These are phyloP conservation scores for Agelastica alni DNA, from an alignment of 2,888 invertebrate species.

Conservation along the genomic window DNA sequence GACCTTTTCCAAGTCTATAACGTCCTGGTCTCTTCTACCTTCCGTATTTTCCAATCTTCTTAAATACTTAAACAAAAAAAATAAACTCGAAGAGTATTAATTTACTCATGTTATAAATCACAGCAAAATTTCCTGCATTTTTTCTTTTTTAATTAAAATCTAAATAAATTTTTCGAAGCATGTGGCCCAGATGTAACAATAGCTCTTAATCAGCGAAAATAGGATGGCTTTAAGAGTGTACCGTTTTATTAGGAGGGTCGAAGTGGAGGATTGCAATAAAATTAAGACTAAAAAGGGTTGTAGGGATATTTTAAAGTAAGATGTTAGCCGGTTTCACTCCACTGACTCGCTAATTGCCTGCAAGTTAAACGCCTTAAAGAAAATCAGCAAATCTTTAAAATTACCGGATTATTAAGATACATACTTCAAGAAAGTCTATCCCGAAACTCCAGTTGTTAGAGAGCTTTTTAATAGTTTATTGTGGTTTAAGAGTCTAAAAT, in stretches of 20 bases:
- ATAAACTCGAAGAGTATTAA: too few species aligned
- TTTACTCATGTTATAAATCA: too few species aligned
- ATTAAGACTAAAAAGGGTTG: constrained; percentile 34
- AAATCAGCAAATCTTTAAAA: constrained; percentile 22
- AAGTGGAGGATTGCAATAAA: constrained; percentile 23
- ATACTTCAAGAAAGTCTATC: constrained; percentile 11
- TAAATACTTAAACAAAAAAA: too few species aligned
- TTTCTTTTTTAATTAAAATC: constrained; percentile 31
- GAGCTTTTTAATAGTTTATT: constrained; percentile 9
- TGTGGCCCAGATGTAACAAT: constrained; percentile 50
- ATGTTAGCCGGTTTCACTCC: constrained; percentile 57
- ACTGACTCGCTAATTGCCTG: constrained; percentile 57
- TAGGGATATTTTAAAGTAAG: constrained; percentile 57
- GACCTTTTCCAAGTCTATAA: too few species aligned
- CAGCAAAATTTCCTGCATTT: too few species aligned
- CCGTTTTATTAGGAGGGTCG: constrained; percentile 31
- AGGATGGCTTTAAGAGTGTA: constrained; percentile 40
- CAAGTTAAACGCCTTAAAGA: constrained; percentile 15
- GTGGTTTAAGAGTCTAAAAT: constrained; percentile 2
- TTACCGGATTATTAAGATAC: constrained; percentile 18
- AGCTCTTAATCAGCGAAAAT: constrained; percentile 52
- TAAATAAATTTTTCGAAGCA: constrained; percentile 34
- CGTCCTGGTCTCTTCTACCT: too few species aligned
- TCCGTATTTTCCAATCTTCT: too few species aligned
- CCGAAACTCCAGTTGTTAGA: neutral